These are phyloP conservation scores for Biston betularia DNA, from an alignment of 2,888 invertebrate genomes.

Conservation along the genomic window DNA sequence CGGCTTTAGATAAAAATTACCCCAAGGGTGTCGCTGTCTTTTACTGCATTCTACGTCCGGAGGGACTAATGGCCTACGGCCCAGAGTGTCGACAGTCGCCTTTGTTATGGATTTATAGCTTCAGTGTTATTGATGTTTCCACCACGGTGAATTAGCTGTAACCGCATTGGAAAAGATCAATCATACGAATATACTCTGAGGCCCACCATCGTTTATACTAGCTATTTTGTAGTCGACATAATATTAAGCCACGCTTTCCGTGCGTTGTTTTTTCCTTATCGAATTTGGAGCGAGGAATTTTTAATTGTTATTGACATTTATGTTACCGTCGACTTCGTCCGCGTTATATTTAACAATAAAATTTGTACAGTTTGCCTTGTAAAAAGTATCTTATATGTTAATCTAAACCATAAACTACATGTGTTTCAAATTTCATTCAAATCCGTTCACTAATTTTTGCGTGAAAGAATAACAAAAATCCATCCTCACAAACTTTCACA, in stretches of 20 bases:
- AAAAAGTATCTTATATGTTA: too few species aligned
- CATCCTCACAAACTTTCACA: too few species aligned
- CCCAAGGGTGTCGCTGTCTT: not conserved
- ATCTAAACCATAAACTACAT: too few species aligned
- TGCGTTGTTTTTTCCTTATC: not conserved
- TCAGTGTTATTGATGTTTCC: constrained; percentile 28
- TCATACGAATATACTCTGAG: constrained; percentile 5
- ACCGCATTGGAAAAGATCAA: constrained; percentile 22
- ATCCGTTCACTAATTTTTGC: too few species aligned
- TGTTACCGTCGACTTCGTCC: too few species aligned
- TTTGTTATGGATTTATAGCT: constrained; percentile 31
- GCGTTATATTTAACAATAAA: too few species aligned
- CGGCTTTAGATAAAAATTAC: not conserved
- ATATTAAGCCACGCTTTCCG: not conserved
- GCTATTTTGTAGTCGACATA: not conserved
- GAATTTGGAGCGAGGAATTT: too few species aligned
- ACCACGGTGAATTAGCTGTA: constrained; percentile 19
- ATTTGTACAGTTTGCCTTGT: too few species aligned
- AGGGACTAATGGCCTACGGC: constrained; percentile 21
- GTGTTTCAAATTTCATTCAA: too few species aligned
- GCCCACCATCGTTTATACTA: not conserved
- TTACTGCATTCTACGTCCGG: constrained; percentile 17
- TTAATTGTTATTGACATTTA: too few species aligned
- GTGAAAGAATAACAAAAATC: too few species aligned
- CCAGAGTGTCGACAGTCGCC: constrained; percentile 15